Base-by-base conservation (phyloP, 2,797 vertebrate genomes). In the Aplochiton taeniatus region DNA sequence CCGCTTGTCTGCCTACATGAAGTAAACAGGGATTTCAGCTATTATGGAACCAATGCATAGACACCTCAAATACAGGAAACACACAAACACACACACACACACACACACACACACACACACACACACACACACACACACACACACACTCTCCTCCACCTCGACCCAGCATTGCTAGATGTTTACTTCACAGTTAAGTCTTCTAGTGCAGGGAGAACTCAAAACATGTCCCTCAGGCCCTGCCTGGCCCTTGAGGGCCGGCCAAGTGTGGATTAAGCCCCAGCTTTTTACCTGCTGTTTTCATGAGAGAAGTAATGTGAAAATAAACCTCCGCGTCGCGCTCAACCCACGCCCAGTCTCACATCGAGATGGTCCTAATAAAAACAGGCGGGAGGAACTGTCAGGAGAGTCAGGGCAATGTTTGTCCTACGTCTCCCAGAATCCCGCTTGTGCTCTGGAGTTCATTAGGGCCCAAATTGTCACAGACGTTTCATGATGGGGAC, bases 271-370 rank as follows among this genome's bases (percentile, higher is more conserved):
- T 70, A 66, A 60, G 48, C 48, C 58, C 48, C 49, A 48, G 58
- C 45, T 57, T 51, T 73, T 69, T 78, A 89, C 85, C 83, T 88
- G 86, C 79, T 85, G 78, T 66, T 85, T 85, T 85, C 70, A 82
- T 61, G 55, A 74, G 72, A 70, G 66, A 53, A 8, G 43, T 78
- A 83, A 80, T 73, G 69, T 82, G 74, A 86, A 89, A 87, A 85
- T 75, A 85, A 89, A 79, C 69, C 69, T 47, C 66, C 2, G 18
- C 58, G 9, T 66, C 74, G 4, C 18, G 4, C 72, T 80, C 72
- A 19, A 65, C 70, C 62, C 75, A 82, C 45, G 5, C 72, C 58
- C 72, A 73, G 73, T 75, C 76, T 74, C 75, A 76, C 74, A 51
- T 83, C 78, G 53, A 49, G 69, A 63, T 71, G 72, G 69, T 82